phyloP scores from a whole-genome alignment of 2,797 vertebrate genomes.

The Onychomys torridus region DNA sequence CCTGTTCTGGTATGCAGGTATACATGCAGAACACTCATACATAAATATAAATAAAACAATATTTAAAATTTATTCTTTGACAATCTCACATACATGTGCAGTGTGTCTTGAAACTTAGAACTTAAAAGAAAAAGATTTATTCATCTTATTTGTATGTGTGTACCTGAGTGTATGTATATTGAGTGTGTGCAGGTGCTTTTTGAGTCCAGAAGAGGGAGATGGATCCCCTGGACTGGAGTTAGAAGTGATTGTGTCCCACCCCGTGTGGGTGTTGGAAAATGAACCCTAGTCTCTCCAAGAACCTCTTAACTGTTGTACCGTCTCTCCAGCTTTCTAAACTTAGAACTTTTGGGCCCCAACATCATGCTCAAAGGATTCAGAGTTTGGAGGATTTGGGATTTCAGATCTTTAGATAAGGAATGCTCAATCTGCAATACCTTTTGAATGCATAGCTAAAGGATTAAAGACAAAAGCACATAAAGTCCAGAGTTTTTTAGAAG shows the following conservation, averaged over 20 bases:
- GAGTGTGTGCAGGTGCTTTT: neutral
- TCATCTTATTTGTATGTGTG: neutral
- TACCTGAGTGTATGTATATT: neutral
- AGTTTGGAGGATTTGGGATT: neutral
- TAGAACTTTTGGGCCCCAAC: too few species aligned
- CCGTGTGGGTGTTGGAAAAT: neutral
- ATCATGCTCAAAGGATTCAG: neutral
- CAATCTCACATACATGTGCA: too few species aligned
- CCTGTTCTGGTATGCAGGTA: too few species aligned
- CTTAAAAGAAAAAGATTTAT: neutral
- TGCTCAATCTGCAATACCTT: neutral
- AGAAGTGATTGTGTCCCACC: neutral
- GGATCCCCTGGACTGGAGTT: neutral
- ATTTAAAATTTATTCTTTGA: neutral
- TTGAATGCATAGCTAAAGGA: neutral
- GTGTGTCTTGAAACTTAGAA: neutral
- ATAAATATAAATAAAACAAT: too few species aligned
- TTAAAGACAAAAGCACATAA: constrained; percentile 24
- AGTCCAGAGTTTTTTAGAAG: constrained; percentile 28
- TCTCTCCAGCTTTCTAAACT: neutral
- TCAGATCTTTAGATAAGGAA: neutral
- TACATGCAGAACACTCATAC: too few species aligned
- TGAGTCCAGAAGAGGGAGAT: neutral
- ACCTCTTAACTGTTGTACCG: neutral
- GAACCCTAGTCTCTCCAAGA: neutral